phyloP scores from a whole-genome alignment of 2,888 invertebrate genomes.

The Scaptomyza polygonia region DNA sequence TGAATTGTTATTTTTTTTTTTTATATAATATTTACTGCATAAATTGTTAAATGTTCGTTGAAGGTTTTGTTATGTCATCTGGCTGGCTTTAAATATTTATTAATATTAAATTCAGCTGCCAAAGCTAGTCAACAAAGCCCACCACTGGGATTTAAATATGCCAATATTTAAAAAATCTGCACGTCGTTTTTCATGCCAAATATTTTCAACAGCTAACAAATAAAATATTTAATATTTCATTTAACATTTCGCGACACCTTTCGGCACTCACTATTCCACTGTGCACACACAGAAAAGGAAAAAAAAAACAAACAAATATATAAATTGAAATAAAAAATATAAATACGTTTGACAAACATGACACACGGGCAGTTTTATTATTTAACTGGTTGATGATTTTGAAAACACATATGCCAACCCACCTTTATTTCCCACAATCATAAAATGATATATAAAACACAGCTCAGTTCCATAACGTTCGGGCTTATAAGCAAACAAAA shows the following conservation, averaged over 20 bases:
- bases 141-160: constrained; percentile 28
- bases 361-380: constrained; percentile 31
- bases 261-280: constrained; percentile 11
- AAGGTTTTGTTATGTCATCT: constrained; percentile 10
- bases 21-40: neutral
- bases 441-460: constrained; percentile 5
- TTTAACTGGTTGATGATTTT: constrained; percentile 40
- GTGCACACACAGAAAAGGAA: constrained; percentile 1
- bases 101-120: constrained; percentile 24
- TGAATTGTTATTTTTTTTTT: neutral
- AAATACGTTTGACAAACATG: constrained; percentile 25
- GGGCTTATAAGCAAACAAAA: constrained; percentile 17
- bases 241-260: constrained; percentile 31
- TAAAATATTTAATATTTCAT: constrained; percentile 26
- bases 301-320: neutral
- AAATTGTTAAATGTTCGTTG: constrained; percentile 9
- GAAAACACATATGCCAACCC: constrained; percentile 2
- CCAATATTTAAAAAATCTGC: constrained; percentile 12
- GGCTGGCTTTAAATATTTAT: constrained; percentile 29
- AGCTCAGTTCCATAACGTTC: constrained; percentile 15
- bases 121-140: constrained; percentile 14
- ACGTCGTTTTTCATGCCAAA: constrained; percentile 1
- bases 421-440: neutral
- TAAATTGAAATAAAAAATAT: constrained; percentile 11
- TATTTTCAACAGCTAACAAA: constrained; percentile 6